Evolutionary conservation across 2,888 invertebrate genomes (phyloP), one percentile per base, ranked within the genome.

Genomic region (Trilocha varians): DNA sequence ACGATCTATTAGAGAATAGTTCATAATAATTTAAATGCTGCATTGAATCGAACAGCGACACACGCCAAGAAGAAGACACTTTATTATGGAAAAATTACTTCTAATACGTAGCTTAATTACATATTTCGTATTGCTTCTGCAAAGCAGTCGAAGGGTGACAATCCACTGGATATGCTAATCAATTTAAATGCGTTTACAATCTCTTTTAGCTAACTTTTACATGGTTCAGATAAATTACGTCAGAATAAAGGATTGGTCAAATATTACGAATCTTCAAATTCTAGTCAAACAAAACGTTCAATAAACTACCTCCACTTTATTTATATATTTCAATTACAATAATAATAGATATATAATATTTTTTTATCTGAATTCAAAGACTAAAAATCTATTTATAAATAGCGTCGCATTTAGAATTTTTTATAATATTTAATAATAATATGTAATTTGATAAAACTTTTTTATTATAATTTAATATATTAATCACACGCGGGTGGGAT

Each of bases 361-460:
- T 76, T 59, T 76, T 67, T 76, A 80, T 83, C 77, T 83, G 79
- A 83, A 78, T 74, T 70, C 75, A 75, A 78, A 77, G 60, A 70
- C 73, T 80, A 75, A 72, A 66, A 70, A 69, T 74, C 72, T 78
- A 76, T 65, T 70, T 62, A 76, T 82, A 80, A 80, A 83, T 83
- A 84, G 83, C 78, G 71, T 78, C 76, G 78, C 72, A 78, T 80
- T 80, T 77, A 62, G 16, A 34, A 25, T 34, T 16, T 9, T 13
- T 32, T 69, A 70, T 65, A 46, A 59, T 59, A 72, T 66, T 65
- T 59, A 55, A 51, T 64, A 56, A 62, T 62, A 59, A 65, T 61
- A 70, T 70, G 65, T 68, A 63, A 67, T 71, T 56, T 58, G 55
- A 67, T 68, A 70, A 53, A 57, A 66, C 65, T 64, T 25, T 25